Conservation (phyloP, 2,888 invertebrate species). For the Brenthis hecate region DNA sequence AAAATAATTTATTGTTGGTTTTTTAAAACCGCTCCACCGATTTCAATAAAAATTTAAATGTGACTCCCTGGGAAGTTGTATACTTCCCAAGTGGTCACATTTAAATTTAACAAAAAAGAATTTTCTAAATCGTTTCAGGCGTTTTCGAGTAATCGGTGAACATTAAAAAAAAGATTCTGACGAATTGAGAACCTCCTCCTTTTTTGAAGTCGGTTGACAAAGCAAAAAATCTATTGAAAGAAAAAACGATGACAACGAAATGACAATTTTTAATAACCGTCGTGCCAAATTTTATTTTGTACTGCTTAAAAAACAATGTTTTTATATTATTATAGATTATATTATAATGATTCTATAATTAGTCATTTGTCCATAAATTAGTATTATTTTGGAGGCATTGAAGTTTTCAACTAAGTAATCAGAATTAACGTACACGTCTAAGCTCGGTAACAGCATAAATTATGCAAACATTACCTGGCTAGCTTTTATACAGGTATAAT, state of each 20-base stretch:
- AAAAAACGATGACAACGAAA: not conserved
- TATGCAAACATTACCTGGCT: conserved; percentile 3
- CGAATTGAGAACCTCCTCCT: no score
- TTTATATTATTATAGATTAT: not conserved
- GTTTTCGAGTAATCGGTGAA: no score
- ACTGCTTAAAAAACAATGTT: not conserved
- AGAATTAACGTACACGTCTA: conserved; percentile 1
- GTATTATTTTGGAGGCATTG: not conserved
- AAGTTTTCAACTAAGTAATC: not conserved
- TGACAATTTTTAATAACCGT: not conserved
- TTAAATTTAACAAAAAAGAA: no score
- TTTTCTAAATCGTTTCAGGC: no score
- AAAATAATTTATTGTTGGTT: no score
- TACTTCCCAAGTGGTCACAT: no score
- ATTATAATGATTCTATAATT: not conserved
- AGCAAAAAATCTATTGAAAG: no score
- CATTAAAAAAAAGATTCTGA: no score
- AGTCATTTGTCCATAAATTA: conserved; percentile 3
- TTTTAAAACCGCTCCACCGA: no score
- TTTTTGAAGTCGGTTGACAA: no score
- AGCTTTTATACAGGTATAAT: conserved; percentile 28
- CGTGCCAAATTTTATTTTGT: not conserved
- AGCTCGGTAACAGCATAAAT: conserved; percentile 4
- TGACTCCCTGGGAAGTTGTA: no score
- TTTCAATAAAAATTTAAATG: no score